Evolutionary conservation across 1,140 invertebrate genomes (phyloP).

Genomic region (Drosophila rufa): DNA sequence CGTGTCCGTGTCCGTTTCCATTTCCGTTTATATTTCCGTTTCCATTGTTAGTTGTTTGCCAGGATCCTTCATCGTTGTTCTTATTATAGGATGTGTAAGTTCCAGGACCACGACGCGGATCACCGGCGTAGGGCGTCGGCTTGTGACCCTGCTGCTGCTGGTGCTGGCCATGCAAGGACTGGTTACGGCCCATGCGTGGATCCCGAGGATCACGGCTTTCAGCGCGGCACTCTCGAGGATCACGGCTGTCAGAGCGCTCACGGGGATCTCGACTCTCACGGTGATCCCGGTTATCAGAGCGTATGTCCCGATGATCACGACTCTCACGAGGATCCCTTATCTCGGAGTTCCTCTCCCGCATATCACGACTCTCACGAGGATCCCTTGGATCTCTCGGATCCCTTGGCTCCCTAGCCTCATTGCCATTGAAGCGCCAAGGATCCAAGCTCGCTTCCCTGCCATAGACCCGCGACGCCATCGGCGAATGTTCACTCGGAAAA

Average conservation of each 20-base stretch:
- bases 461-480: neutral
- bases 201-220: neutral
- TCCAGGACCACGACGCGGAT: slow-evolving; percentile 2
- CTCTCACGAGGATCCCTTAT: neutral
- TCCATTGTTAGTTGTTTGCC: slow-evolving; percentile 12
- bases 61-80: slow-evolving; percentile 5
- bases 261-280: neutral
- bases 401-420: neutral
- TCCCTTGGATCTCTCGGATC: no score
- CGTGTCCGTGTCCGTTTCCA: neutral
- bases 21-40: neutral
- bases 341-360: neutral
- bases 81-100: neutral
- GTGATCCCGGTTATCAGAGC: no score
- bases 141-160: neutral
- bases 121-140: neutral
- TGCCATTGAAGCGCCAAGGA: neutral
- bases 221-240: neutral
- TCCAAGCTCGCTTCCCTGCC: neutral
- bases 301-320: no score
- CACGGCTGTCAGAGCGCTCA: neutral
- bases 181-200: slow-evolving; percentile 7
- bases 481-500: no score
- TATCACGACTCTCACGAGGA: no score
- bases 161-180: neutral